Evolutionary conservation across 1,140 invertebrate species (phyloP).

Genomic region (Phenacoccus solenopsis): DNA sequence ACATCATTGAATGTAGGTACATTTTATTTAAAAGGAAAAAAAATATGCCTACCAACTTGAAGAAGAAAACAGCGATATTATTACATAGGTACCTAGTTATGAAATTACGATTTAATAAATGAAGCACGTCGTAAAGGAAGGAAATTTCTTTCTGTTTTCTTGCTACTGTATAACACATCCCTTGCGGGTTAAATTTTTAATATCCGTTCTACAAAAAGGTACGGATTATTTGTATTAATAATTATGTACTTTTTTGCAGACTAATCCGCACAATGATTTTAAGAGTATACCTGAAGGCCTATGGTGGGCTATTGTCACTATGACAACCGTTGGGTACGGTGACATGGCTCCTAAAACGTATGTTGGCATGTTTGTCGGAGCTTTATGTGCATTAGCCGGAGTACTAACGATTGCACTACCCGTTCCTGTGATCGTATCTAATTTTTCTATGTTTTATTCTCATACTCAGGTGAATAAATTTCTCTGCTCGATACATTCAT

Average conservation of each 20-base stretch:
- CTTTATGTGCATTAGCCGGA: slow-evolving; percentile 87
- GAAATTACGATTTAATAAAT: no score
- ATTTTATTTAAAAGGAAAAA: no score
- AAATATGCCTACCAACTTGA: no score
- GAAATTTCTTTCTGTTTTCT: no score
- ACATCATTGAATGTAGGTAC: neutral
- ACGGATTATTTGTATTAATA: no score
- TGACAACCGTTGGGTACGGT: slow-evolving; percentile 99
- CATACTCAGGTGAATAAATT: slow-evolving; percentile 53
- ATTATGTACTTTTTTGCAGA: slow-evolving; percentile 41
- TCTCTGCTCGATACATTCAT: neutral
- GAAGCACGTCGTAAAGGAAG: no score
- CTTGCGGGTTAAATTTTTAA: neutral
- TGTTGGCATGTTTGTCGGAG: slow-evolving; percentile 92
- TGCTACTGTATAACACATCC: no score
- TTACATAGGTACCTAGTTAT: no score
- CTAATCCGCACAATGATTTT: slow-evolving; percentile 73
- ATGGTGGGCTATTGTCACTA: slow-evolving; percentile 98
- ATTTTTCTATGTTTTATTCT: slow-evolving; percentile 98
- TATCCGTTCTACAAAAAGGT: neutral
- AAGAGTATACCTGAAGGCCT: slow-evolving; percentile 91
- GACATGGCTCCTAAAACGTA: slow-evolving; percentile 93
- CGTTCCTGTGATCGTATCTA: slow-evolving; percentile 95
- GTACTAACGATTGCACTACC: slow-evolving; percentile 93
- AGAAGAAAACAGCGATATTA: no score